Evolutionary conservation across 1,140 invertebrate genomes (phyloP).

Genomic region (Monomorium pharaonis): DNA sequence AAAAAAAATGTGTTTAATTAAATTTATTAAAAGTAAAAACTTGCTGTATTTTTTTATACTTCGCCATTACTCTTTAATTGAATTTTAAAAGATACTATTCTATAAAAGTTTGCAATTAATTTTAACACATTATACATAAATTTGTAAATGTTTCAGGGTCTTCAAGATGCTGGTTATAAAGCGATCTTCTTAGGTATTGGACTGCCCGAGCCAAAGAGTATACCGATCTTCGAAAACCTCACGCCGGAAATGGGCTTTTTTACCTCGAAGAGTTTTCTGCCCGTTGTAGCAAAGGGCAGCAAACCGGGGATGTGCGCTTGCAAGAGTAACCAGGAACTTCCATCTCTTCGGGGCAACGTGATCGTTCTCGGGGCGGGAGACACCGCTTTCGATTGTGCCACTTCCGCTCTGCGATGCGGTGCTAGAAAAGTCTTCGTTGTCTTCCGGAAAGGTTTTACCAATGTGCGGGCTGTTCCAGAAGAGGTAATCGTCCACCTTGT

Average conservation of each 20-base stretch:
- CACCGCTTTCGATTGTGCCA: constrained; percentile 99
- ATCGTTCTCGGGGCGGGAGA: constrained; percentile 98
- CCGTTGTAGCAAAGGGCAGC: constrained; percentile 93
- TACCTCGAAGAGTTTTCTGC: constrained; percentile 98
- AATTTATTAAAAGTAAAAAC: not conserved
- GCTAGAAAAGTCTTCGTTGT: constrained; percentile 96
- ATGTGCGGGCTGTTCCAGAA: constrained; percentile 98
- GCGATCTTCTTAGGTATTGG: constrained; percentile 98
- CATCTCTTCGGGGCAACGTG: constrained; percentile 93
- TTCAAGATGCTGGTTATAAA: constrained; percentile 90
- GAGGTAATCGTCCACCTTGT: constrained; percentile 88
- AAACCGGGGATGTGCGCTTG: constrained; percentile 95
- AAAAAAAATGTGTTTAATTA: not conserved
- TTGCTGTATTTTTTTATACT: not conserved
- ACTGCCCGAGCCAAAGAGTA: constrained; percentile 94
- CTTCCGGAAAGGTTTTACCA: constrained; percentile 96
- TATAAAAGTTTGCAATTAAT: not conserved
- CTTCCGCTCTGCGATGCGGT: constrained; percentile 97
- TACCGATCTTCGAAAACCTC: constrained; percentile 93
- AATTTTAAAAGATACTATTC: not conserved
- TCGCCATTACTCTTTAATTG: not conserved
- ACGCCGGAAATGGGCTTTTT: constrained; percentile 94
- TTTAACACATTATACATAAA: not conserved
- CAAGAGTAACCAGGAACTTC: constrained; percentile 88
- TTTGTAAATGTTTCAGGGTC: constrained; percentile 81